Evolutionary conservation across 2,888 invertebrate genomes (phyloP).

Genomic region (Schrankia costaestrigalis): DNA sequence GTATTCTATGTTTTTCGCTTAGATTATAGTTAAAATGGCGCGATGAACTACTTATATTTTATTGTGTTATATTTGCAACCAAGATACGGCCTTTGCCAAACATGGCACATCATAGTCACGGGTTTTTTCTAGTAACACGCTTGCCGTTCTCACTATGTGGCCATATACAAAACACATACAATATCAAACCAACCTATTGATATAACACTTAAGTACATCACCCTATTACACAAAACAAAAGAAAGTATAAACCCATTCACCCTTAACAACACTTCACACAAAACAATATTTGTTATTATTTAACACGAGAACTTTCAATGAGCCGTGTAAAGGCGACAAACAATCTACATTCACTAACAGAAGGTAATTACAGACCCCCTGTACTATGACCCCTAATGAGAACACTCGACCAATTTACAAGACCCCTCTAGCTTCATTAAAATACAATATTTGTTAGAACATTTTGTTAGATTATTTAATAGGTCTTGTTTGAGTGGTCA

Average conservation of each 20-base stretch:
- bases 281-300: constrained; percentile 72
- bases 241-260: constrained; percentile 56
- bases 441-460: constrained; percentile 6
- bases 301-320: constrained; percentile 50
- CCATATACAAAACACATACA: too few relatives aligned
- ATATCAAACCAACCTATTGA: too few relatives aligned
- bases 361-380: constrained; percentile 65
- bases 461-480: constrained; percentile 9
- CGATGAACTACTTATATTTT: too few relatives aligned
- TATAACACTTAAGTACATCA: constrained; percentile 3
- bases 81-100: too few relatives aligned
- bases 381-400: constrained; percentile 50
- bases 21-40: too few relatives aligned
- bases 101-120: too few relatives aligned
- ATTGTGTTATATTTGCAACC: too few relatives aligned
- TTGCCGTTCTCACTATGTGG: too few relatives aligned
- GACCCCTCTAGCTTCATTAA: constrained; percentile 32
- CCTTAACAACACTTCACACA: constrained; percentile 48
- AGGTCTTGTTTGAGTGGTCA: constrained; percentile 39
- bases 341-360: constrained; percentile 56
- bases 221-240: constrained; percentile 36
- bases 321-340: constrained; percentile 49
- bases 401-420: constrained; percentile 39
- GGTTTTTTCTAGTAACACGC: too few relatives aligned
- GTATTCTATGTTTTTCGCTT: too few relatives aligned